These are phyloP conservation scores for Brachylomia viminalis DNA, from an alignment of 2,888 invertebrate species.

Conservation along the genomic window DNA sequence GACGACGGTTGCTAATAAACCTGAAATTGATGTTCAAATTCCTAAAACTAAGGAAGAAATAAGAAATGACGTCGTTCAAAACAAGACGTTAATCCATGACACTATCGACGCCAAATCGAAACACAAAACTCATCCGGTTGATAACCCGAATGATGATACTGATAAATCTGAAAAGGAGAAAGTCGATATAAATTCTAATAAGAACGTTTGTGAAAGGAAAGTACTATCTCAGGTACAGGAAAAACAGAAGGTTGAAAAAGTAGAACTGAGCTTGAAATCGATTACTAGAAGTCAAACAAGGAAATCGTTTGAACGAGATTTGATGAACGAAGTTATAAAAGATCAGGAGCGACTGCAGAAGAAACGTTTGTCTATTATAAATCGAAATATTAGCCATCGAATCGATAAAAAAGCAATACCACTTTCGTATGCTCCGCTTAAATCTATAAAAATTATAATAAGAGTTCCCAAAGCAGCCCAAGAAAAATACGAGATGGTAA, in stretches of 20 bases:
- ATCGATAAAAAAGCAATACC: constrained; percentile 76
- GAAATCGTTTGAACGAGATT: constrained; percentile 48
- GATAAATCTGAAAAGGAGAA: constrained; percentile 46
- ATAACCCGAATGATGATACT: constrained; percentile 31
- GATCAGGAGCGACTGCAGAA: constrained; percentile 75
- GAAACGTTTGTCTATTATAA: constrained; percentile 81
- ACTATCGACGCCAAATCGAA: constrained; percentile 37
- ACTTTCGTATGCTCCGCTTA: constrained; percentile 75
- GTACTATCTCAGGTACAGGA: constrained; percentile 80
- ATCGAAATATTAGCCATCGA: constrained; percentile 75
- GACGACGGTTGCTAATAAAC: constrained; percentile 35
- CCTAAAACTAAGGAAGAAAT: constrained; percentile 2
- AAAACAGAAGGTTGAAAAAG: constrained; percentile 66
- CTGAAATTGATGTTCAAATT: constrained; percentile 19
- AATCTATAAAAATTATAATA: constrained; percentile 36
- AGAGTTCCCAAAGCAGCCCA: constrained; percentile 30
- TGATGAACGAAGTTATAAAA: constrained; percentile 54
- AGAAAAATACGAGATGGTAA: constrained; percentile 44
- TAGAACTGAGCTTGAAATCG: constrained; percentile 50
- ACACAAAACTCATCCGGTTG: constrained; percentile 14
- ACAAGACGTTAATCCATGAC: constrained; percentile 11
- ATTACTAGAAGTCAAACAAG: constrained; percentile 56
- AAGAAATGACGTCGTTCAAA: constrained; percentile 13
- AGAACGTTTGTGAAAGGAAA: constrained; percentile 71
- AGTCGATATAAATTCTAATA: constrained; percentile 63